Base-by-base conservation (phyloP, 2,888 invertebrate genomes). In the Limulus polyphemus region DNA sequence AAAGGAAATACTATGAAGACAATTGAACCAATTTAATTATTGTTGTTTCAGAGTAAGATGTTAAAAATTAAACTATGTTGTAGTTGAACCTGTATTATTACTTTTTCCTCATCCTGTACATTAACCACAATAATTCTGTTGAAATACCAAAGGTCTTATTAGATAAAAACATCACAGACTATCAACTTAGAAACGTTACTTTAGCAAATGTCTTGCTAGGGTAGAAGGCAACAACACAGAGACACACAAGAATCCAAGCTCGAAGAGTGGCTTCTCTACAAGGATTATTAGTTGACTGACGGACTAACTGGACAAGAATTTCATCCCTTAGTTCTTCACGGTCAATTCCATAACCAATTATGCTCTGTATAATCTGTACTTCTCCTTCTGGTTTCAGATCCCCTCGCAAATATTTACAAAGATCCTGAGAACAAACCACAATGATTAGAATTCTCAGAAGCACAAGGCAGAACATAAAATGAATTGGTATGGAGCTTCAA, bases 291-390 rank as follows among this genome's bases (percentile, higher is more conserved):
- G 90, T 93, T 10, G 75, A 73, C 69, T 77, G 76, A 49, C 77
- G 70, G 48, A 75, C 71, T 60, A 77, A 69, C 71, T 77, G 77
- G 60, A 75, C 74, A 68, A 90, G 83, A 69, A 95, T 87, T 78
- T 95, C 95, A 75, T 95, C 95, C 11, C 94, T 78, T 11, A 95
- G 76, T 75, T 95, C 94, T 72, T 94, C 92, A 11, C 93, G 81
- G 75, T 94, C 92, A 65, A 95, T 83, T 0, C 93, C 93, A 70
- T 88, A 84, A 0, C 86, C 85, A 60, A 92, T 88, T 65, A 91
- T 85, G 1, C 84, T 84, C 74, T 92, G 92, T 68, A 92, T 88
- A 7, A 87, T 84, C 71, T 84, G 83, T 0, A 88, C 83, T 76
- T 92, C 92, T 57, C 85, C 83, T 61, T 91, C 91, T 0, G 84